Base-by-base conservation (phyloP, 37 sponge, comb jelly and placozoan species). In the Mnemiopsis leidyi region DNA sequence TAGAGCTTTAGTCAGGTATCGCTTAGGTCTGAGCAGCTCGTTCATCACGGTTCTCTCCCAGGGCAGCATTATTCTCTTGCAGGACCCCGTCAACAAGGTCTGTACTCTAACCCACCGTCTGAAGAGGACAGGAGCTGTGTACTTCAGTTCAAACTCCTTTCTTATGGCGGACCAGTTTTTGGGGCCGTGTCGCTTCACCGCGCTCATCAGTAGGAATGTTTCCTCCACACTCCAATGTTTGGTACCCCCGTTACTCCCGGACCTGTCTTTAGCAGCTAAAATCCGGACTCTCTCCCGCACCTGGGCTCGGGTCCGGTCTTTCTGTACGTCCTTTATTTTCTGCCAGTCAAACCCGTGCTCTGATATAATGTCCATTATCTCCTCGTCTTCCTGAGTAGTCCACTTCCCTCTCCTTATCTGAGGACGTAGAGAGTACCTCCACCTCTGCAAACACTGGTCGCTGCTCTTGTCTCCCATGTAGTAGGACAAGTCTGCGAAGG, bases 401-500 rank as follows among this genome's bases (percentile, higher is more conserved):
- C 90, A 85, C 90, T 40, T 85, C 24, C 90, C 90, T 0, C 90
- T 28, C 90, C 35, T 85, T 3, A 85, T 85, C 90, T 40, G 90
- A 0, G 90, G 90, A 39, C 90, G 36, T 3, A 85, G 33, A 29
- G 90, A 85, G 61, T 85, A 85, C 29, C 90, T 36, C 90, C 90
- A 85, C 61, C 90, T 36, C 61, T 85, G 90, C 61, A 85, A 26
- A n/a, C 40, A 38, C 48, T 85, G 90, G 90, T 85, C 90, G 23
- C 61, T 40, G 90, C 0, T 85, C 48, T 85, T 85, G 48, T 85
- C 90, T 18, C 90, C 90, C 90, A 85, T 28, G 90, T 85, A 85
- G 48, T 85, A 85, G 3, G 61, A 40, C 29, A 85, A 40, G 29
- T 85, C 90, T 1, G 90, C 23, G 26, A 85, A 85, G 61, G 90